Evolutionary conservation across 2,113 vertebrate species (phyloP).

Genomic region (Bolborhynchus lineola): DNA sequence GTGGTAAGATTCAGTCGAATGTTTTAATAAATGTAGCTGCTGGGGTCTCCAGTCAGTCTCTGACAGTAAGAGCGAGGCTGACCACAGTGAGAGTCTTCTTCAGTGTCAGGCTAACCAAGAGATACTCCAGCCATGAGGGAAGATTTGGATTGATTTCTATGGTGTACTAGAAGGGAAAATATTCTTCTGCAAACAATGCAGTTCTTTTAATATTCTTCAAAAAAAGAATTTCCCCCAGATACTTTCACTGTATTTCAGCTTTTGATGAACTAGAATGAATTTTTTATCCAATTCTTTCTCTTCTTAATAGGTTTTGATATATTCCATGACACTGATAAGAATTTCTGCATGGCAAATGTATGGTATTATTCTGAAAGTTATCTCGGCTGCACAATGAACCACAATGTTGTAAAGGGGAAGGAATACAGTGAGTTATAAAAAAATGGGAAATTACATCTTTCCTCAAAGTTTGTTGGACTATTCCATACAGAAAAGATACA

Average conservation of each 20-base stretch:
- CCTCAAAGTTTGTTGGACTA: neutral
- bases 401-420: neutral
- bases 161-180: neutral
- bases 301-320: conserved; percentile 36
- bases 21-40: neutral
- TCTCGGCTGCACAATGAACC: conserved; percentile 21
- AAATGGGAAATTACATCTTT: neutral
- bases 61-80: neutral
- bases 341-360: neutral
- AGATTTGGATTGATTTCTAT: neutral
- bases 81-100: neutral
- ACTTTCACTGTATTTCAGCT: conserved; percentile 13
- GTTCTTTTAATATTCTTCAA: neutral
- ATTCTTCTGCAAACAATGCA: neutral
- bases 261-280: neutral
- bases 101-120: neutral
- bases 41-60: neutral
- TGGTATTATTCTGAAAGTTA: conserved; percentile 29
- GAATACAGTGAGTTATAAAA: neutral
- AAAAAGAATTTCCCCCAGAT: neutral
- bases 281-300: conserved; percentile 18
- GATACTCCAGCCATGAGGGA: neutral
- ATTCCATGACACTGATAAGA: neutral
- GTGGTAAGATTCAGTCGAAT: neutral
- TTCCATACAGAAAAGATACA: neutral